A percentile compares a stretch with the other conserved stretches of the same genome.
These are phyloP conservation scores for Acropternis orthonyx DNA, from an alignment of 2,797 vertebrate genomes.

Conservation along the genomic window DNA sequence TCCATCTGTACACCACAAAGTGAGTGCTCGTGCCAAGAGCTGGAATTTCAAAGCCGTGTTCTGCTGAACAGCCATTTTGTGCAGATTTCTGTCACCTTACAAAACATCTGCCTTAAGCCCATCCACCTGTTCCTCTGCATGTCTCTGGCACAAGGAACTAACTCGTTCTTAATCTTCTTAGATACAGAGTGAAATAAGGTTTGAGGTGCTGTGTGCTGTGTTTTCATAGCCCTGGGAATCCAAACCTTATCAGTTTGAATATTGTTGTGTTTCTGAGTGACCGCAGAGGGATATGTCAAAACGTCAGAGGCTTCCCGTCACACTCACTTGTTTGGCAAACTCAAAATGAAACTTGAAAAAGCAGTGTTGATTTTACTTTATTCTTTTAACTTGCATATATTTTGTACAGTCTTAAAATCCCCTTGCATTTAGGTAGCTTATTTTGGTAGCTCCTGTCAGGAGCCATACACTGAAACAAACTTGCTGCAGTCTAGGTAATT, in stretches of 20 bases:
- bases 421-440: neutral
- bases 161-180: neutral
- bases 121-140: neutral
- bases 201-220: neutral
- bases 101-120: neutral
- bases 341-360: neutral
- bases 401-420: neutral
- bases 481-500: neutral
- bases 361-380: neutral
- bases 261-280: neutral
- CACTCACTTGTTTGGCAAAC: neutral
- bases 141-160: neutral
- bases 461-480: neutral
- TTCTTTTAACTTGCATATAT: neutral
- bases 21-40: conserved; percentile 51
- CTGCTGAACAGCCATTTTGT: conserved; percentile 26
- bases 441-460: neutral
- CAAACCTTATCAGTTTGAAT: neutral
- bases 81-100: conserved; percentile 25
- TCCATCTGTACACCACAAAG: conserved; percentile 68
- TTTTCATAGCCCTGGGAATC: neutral
- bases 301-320: neutral
- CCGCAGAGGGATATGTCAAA: neutral
- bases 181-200: neutral
- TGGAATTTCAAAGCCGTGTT: neutral